Evolutionary conservation across 1,140 invertebrate species (phyloP), one percentile per base, ranked within the genome.

Genomic region (Lordiphosa stackelbergi): DNA sequence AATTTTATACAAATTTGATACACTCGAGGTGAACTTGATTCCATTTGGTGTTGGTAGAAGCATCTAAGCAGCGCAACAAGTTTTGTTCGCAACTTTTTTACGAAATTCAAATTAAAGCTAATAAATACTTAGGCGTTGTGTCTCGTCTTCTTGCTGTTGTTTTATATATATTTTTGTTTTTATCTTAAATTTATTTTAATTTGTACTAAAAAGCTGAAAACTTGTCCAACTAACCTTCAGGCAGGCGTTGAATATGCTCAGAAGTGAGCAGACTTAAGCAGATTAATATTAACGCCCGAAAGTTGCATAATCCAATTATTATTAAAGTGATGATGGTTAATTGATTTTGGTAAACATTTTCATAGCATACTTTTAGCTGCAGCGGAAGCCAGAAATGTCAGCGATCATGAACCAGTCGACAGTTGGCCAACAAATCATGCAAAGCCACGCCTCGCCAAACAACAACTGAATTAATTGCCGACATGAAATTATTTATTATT

Each of bases 1-100:
- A 77, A 83, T 85, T 83, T 75, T 85, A 73, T 77, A 85, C 83
- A 81, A 85, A 83, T 83, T 85, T 75, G 81, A 77, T 68, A 85
- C 61, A 71, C 55, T 83, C 83, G 83, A 85, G 83, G 83, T 78
- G 73, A 85, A 84, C 83, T 74, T 85, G 83, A 78, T 85, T 75
- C 77, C 69, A 49, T 55, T 54, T 61, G 65, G 41, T 66, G 64
- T 47, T 38, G 53, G 57, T 79, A 79, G 75, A 79, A 79, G 75
- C 77, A 79, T 81, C 75, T 81, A 81, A 81, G 71, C 75, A 61
- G 70, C 59, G 56, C 63, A 64, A 79, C 75, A 43, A 79, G 75
- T 79, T 79, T 79, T 61, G 63, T 73, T 64, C 69, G 51, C 66
- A 69, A 35, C 54, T 68, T 66, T 75, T 61, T 69, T 74, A 78